These are phyloP conservation scores for Drosophila parabipectinata DNA, from an alignment of 1,140 invertebrate species.

Conservation along the genomic window DNA sequence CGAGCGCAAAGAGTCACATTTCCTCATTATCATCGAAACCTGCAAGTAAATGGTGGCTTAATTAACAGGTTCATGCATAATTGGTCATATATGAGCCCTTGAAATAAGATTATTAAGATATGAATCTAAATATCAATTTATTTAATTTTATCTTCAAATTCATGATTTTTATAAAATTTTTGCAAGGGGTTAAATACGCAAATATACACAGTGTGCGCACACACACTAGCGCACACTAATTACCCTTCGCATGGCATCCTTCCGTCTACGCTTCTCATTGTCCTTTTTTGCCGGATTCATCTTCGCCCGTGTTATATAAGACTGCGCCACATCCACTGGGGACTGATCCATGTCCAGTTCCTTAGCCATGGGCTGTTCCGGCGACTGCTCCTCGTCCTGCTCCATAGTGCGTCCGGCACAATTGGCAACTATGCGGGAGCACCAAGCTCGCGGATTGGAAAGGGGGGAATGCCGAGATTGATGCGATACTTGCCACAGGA, in stretches of 20 bases:
- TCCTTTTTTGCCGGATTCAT: conserved; percentile 79
- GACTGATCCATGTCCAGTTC: conserved; percentile 30
- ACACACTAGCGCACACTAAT: conserved; percentile 48
- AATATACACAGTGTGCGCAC: conserved; percentile 8
- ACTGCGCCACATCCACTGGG: conserved; percentile 53
- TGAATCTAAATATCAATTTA: too few species aligned
- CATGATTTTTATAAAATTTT: too few species aligned
- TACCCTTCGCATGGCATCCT: conserved; percentile 83
- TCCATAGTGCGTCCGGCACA: conserved; percentile 50
- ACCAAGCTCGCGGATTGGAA: neutral
- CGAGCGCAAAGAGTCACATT: conserved; percentile 86
- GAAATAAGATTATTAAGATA: too few species aligned
- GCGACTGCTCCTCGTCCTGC: conserved; percentile 39
- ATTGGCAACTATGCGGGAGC: conserved; percentile 34
- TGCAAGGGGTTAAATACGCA: neutral
- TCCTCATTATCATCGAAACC: conserved; percentile 88
- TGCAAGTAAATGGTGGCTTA: conserved; percentile 55
- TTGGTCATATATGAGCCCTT: too few species aligned
- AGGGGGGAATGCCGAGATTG: conserved; percentile 1
- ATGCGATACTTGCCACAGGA: conserved; percentile 8
- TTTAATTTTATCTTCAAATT: too few species aligned
- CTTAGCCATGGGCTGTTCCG: conserved; percentile 28
- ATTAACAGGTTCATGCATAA: too few species aligned
- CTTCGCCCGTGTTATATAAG: conserved; percentile 80
- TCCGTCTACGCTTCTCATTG: conserved; percentile 77